Evolutionary conservation across 2,113 vertebrate genomes (phyloP).

Genomic region (Odontophorus gujanensis): DNA sequence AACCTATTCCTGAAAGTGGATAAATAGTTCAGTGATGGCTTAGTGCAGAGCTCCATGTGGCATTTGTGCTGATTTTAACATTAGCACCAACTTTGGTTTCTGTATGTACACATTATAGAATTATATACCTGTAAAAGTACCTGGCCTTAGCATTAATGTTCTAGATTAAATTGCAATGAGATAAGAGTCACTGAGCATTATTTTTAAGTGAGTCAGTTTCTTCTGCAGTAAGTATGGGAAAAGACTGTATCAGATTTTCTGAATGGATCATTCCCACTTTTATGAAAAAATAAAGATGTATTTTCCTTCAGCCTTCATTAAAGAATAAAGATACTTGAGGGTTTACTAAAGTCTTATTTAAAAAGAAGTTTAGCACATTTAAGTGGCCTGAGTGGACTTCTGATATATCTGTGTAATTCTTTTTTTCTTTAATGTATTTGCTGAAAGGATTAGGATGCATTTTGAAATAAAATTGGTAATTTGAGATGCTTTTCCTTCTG

Average conservation of each 20-base stretch:
- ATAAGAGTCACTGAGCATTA: not conserved
- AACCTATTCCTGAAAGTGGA: rapidly evolving
- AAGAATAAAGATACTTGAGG: not conserved
- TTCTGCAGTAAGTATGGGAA: not conserved
- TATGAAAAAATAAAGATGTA: not conserved
- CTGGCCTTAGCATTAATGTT: not conserved
- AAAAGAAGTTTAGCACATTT: not conserved
- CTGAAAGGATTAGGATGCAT: not conserved
- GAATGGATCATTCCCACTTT: not conserved
- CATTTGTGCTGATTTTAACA: not conserved
- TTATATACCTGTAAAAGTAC: not conserved
- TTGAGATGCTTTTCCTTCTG: not conserved
- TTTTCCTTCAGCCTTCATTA: not conserved
- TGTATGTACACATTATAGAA: not conserved
- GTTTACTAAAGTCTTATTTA: not conserved
- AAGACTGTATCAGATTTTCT: not conserved
- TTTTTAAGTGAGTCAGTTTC: rapidly evolving
- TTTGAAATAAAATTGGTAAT: not conserved
- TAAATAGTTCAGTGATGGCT: not conserved
- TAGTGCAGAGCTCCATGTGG: not conserved
- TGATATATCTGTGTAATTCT: not conserved
- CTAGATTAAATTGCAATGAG: not conserved
- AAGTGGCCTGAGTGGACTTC: not conserved
- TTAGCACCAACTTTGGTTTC: not conserved
- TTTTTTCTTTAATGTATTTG: not conserved